These are phyloP conservation scores for Sarcophaga carnaria DNA, from an alignment of 2,888 invertebrate genomes.

Conservation along the genomic window DNA sequence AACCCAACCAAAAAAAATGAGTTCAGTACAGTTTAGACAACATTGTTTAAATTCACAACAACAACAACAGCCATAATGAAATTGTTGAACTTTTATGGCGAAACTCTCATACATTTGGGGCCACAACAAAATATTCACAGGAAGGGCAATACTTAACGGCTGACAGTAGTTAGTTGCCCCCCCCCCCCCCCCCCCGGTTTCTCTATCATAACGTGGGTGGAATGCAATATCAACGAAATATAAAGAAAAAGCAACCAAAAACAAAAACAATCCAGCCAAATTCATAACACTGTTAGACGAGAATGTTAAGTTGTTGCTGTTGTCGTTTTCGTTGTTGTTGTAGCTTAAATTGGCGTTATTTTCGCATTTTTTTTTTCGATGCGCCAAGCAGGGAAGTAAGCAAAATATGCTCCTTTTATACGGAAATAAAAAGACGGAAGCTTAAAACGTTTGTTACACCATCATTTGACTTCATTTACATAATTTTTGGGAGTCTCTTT, in stretches of 20 bases:
- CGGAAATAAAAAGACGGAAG: constrained; percentile 68
- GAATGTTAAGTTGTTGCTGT: constrained; percentile 13
- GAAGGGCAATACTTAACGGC: constrained; percentile 37
- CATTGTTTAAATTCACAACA: constrained; percentile 37
- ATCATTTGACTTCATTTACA: constrained; percentile 69
- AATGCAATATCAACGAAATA: background rate
- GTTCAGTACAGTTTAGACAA: constrained; percentile 55
- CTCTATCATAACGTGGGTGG: background rate
- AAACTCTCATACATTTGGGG: background rate
- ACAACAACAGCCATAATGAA: constrained; percentile 1
- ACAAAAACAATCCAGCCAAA: background rate
- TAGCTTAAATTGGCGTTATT: background rate
- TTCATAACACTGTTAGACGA: constrained; percentile 36
- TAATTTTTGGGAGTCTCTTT: constrained; percentile 52
- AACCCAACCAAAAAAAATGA: constrained; percentile 8
- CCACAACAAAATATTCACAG: background rate
- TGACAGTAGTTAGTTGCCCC: constrained; percentile 23
- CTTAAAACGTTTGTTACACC: constrained; percentile 67
- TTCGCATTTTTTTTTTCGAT: background rate
- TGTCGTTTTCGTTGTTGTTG: background rate
- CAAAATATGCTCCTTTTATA: constrained; percentile 66
- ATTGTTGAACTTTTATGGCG: constrained; percentile 46
- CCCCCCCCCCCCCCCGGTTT: constrained; percentile 33
- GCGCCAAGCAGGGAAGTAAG: background rate
- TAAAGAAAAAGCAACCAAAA: background rate